phyloP scores from a whole-genome alignment of 2,888 invertebrate genomes.

The Alcis repandata region DNA sequence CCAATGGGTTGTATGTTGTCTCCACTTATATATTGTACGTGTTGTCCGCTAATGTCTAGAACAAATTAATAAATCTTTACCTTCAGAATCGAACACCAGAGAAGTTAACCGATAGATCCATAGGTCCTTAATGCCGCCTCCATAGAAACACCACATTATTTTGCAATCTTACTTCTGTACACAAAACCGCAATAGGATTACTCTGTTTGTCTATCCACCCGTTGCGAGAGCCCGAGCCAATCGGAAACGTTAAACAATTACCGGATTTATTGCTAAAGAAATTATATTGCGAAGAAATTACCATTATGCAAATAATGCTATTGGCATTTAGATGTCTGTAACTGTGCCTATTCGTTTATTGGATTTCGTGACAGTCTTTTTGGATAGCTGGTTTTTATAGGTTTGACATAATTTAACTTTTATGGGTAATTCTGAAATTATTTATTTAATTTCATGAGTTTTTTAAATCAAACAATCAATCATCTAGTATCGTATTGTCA shows the following conservation, averaged over 20 bases:
- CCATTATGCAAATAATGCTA: constrained; percentile 41
- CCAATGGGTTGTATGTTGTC: too few species aligned
- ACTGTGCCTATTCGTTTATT: constrained; percentile 32
- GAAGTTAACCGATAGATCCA: too few species aligned
- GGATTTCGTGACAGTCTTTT: constrained; percentile 18
- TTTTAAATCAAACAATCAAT: too few species aligned
- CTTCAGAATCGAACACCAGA: too few species aligned
- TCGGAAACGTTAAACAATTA: constrained; percentile 38
- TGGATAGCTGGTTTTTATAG: constrained; percentile 7
- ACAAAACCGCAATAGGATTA: constrained; percentile 69
- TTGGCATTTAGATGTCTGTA: constrained; percentile 39
- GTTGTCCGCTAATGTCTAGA: too few species aligned
- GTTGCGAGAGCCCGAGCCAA: constrained; percentile 65
- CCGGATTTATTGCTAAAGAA: constrained; percentile 42
- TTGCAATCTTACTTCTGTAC: constrained; percentile 38
- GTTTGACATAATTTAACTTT: background rate
- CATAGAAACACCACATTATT: constrained; percentile 35
- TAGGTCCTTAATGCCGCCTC: constrained; percentile 39
- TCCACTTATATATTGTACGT: too few species aligned
- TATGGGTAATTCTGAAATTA: too few species aligned
- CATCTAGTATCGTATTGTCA: too few species aligned
- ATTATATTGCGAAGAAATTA: constrained; percentile 35
- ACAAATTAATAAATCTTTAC: too few species aligned
- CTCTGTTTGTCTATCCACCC: constrained; percentile 72
- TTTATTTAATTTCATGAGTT: too few species aligned